Percentiles rank a stretch among this genome's conserved stretches.
phyloP scores from a whole-genome alignment of 1,140 invertebrate genomes.

The Nasonia giraulti region DNA sequence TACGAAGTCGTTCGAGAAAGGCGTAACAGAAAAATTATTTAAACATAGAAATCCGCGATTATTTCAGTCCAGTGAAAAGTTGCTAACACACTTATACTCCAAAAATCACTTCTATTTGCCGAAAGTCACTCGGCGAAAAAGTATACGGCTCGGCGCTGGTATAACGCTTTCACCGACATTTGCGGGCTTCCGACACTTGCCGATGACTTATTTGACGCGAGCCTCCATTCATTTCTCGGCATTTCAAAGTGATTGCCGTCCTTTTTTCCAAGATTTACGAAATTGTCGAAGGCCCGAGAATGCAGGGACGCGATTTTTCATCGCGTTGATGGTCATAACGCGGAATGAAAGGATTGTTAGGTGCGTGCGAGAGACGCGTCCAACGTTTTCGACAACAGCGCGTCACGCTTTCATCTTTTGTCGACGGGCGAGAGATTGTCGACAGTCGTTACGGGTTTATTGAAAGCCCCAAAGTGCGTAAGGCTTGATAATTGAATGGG shows the following conservation, averaged over 20 bases:
- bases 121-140: too few relatives aligned
- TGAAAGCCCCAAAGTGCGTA: neutral
- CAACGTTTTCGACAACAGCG: neutral
- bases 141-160: neutral
- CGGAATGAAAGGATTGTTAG: neutral
- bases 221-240: neutral
- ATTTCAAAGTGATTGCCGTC: neutral
- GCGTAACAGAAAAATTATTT: neutral
- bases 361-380: neutral
- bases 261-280: neutral
- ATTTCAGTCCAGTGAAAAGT: too few relatives aligned
- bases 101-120: too few relatives aligned
- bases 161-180: neutral
- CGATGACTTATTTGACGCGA: neutral
- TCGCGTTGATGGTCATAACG: neutral
- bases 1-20: neutral
- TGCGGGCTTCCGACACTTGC: neutral
- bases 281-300: constrained; percentile 11
- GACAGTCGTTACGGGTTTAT: neutral
- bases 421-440: neutral
- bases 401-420: neutral
- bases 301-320: constrained; percentile 12
- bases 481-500: neutral
- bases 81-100: too few relatives aligned
- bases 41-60: too few relatives aligned